Evolutionary conservation across 2,888 invertebrate species (phyloP), one percentile per base, ranked within the genome.

Genomic region (Drosophila colorata): DNA sequence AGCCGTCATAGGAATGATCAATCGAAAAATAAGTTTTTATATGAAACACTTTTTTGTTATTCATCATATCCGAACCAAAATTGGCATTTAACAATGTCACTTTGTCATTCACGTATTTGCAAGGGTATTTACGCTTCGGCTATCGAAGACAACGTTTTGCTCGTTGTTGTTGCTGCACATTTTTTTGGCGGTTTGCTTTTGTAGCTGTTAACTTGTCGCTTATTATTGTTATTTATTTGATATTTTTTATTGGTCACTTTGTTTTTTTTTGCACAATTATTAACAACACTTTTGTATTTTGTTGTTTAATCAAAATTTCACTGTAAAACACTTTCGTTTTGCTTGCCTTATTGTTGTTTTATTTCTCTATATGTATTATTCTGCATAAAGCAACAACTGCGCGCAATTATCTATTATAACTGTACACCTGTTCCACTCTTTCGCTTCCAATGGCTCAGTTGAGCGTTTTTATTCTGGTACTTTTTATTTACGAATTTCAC

Each of bases 191-290:
- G 38, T 49, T 57, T 20, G n/a, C 20, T 67, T 40, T 56, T 38
- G 23, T 52, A 18, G 28, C 33, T 55, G 49, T 51, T 63, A 53
- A 40, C 7, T 59, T 60, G 51, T 48, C 23, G 53, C 40, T 69
- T 61, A 47, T 58, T 49, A 63, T 59, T 48, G 58, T 47, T 23
- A 58, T 57, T 58, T 61, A n/a, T 47, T 53, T 56, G 28, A 25
- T 52, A 16, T 48, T 57, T 69, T 59, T 48, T 56, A 56, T 71
- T 63, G 43, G 43, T 25, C 64, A 51, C 20, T 64, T 65, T 18
- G 49, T 38, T 49, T 51, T 56, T 61, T 59, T 76, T 76, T 53
- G 47, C 77, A 74, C 78, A 77, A 71, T 79, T 74, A 76, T 80
- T 65, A 57, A 38, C 16, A 53, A 65, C 53, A 76, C 59, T 69